Percentiles rank a stretch among this genome's conserved stretches.
These are phyloP conservation scores for Tolypeutes matacus DNA, from an alignment of 2,797 vertebrate species.

Conservation along the genomic window DNA sequence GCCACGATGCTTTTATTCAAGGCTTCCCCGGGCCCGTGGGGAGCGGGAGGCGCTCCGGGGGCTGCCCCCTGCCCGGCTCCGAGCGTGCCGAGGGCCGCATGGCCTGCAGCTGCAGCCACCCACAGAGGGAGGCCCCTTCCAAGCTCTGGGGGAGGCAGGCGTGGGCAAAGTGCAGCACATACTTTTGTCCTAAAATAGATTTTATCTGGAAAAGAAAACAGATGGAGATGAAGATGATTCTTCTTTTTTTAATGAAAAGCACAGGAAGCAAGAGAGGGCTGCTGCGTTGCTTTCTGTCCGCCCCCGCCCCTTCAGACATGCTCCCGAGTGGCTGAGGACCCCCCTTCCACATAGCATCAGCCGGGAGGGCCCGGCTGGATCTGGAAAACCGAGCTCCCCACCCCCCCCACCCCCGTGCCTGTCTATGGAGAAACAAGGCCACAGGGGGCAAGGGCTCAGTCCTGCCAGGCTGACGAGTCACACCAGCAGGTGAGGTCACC, in stretches of 20 bases:
- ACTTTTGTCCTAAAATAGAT: slow-evolving; percentile 78
- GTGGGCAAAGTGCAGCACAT: neutral
- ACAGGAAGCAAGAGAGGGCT: neutral
- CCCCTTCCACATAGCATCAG: neutral
- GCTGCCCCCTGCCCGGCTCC: neutral
- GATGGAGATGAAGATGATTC: slow-evolving; percentile 56
- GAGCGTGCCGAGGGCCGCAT: fast-evolving
- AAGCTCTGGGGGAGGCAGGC: neutral
- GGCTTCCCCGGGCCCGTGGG: neutral
- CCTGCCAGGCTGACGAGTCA: no score
- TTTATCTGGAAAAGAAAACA: slow-evolving; percentile 81
- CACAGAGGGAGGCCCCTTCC: slow-evolving; percentile 45
- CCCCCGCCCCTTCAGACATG: fast-evolving
- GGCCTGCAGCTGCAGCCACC: slow-evolving; percentile 78
- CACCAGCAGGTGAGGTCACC: neutral
- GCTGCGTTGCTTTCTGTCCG: fast-evolving
- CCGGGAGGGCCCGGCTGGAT: neutral
- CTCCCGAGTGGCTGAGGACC: neutral
- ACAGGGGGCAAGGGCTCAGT: no score
- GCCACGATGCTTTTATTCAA: fast-evolving
- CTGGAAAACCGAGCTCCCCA: fast-evolving
- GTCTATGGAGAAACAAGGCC: neutral
- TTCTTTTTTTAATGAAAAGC: neutral
- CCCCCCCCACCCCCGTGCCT: no score
- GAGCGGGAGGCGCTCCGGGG: neutral